Evolutionary conservation across 1,140 invertebrate species (phyloP), one percentile per base, ranked within the genome.

Genomic region (Apis laboriosa): DNA sequence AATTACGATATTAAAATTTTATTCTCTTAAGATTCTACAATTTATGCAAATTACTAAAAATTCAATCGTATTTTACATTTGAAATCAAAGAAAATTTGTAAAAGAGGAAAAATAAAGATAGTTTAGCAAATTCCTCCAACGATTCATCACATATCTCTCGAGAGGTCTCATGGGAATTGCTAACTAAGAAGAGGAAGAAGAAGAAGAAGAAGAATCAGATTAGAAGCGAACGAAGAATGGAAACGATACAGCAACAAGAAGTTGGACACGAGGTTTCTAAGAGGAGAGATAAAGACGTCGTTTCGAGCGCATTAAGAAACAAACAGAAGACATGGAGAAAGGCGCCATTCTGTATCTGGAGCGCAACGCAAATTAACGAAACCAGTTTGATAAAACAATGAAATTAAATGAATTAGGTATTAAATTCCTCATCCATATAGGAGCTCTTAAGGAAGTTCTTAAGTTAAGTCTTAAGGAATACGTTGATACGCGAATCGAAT

Each of bases 301-400:
- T 81, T 80, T 67, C 34, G 72, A 43, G 72, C 17, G 61, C 64
- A 70, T 77, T 82, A 77, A 82, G 80, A 61, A 82, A 77, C 80
- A 28, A 61, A 66, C 70, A 70, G 34, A 51, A 78, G 8, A 71
- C 77, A 80, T 66, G 49, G 71, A 43, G 70, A 21, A 80, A 55
- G 68, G 70, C 34, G 53, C 5, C 24, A 11, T 28, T 5, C 24
- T 49, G 34, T 74, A 64, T 51, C 19, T 49, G n/a, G 71, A 80
- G 53, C 55, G 53, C 19, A 56, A 51, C 63, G 72, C 60, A 70
- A 82, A 77, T 82, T 77, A 77, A 49, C 73, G 63, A 60, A 53
- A 43, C 34, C 53, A n/a, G 66, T 72, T 81, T 68, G 79, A 55
- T 58, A 66, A 55, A 77, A 82, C 56, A 82, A 82, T 70, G 34